Percentiles rank a stretch among this genome's conserved stretches.
Evolutionary conservation across 2,888 invertebrate genomes (phyloP).

Genomic region (Dasysyrphus albostriatus): DNA sequence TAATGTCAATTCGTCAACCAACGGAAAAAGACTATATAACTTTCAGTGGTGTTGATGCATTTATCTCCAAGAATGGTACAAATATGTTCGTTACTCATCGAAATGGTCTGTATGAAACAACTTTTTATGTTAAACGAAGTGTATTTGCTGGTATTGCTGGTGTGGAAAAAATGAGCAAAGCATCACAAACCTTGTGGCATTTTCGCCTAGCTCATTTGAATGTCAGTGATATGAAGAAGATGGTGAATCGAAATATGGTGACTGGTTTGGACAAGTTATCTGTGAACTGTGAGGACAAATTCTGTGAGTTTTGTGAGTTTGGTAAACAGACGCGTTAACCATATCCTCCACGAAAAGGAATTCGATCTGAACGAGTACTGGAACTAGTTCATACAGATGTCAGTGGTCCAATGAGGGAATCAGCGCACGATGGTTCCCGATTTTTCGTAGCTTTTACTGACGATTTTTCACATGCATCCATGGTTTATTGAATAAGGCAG

Average conservation of each 20-base stretch:
- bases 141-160: neutral
- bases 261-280: no score
- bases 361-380: no score
- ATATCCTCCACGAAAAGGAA: no score
- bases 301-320: no score
- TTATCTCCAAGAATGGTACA: neutral
- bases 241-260: neutral
- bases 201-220: neutral
- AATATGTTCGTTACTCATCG: neutral
- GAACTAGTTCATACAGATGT: neutral
- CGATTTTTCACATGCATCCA: neutral
- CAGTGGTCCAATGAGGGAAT: neutral
- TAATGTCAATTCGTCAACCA: neutral
- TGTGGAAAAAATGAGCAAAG: neutral
- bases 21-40: neutral
- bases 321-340: no score
- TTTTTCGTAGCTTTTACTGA: no score
- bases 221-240: conserved; percentile 3
- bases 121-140: neutral
- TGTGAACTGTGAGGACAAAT: no score
- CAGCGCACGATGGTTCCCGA: neutral
- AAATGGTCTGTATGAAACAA: neutral
- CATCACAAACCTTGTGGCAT: neutral
- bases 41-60: neutral
- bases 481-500: neutral